phyloP scores from a whole-genome alignment of 2,888 invertebrate species.

The Chrysomela aeneicollis region DNA sequence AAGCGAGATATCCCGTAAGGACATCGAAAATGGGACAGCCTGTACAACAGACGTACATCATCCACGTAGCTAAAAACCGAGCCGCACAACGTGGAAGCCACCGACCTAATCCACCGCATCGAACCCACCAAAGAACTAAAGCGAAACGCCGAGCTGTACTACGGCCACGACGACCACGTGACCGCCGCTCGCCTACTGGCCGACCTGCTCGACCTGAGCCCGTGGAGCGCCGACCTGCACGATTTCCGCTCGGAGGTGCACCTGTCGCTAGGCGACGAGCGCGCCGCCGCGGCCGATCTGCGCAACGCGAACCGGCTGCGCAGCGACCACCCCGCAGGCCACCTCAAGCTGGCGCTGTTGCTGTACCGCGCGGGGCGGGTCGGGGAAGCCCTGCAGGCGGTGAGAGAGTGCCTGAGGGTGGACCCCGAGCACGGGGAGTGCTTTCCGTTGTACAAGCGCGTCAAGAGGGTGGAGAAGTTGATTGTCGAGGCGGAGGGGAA shows the following conservation, averaged over 20 bases:
- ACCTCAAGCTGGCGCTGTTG: constrained; percentile 80
- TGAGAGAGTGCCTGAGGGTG: constrained; percentile 94
- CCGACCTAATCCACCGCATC: constrained; percentile 73
- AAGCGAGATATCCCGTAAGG: too few species aligned
- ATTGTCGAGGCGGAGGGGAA: constrained; percentile 72
- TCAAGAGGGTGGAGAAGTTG: constrained; percentile 90
- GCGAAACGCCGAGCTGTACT: constrained; percentile 70
- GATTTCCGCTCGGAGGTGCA: constrained; percentile 89
- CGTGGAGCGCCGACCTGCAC: constrained; percentile 87
- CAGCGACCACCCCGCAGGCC: constrained; percentile 91
- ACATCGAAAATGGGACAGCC: too few species aligned
- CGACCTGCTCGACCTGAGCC: constrained; percentile 79
- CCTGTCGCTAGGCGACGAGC: constrained; percentile 77
- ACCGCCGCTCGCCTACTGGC: constrained; percentile 73
- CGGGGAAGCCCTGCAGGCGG: constrained; percentile 88
- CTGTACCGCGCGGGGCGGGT: constrained; percentile 93
- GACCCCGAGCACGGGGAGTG: constrained; percentile 98
- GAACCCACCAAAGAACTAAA: constrained; percentile 71
- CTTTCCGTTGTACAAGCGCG: constrained; percentile 94
- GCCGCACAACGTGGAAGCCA: constrained; percentile 80
- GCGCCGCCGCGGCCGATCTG: constrained; percentile 90
- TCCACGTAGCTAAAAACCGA: constrained; percentile 77
- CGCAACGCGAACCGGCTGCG: constrained; percentile 88
- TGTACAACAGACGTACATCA: too few species aligned
- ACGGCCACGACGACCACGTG: constrained; percentile 65